phyloP scores from a whole-genome alignment of 2,797 vertebrate species.

The Acrossocheilus wenchowensis region DNA sequence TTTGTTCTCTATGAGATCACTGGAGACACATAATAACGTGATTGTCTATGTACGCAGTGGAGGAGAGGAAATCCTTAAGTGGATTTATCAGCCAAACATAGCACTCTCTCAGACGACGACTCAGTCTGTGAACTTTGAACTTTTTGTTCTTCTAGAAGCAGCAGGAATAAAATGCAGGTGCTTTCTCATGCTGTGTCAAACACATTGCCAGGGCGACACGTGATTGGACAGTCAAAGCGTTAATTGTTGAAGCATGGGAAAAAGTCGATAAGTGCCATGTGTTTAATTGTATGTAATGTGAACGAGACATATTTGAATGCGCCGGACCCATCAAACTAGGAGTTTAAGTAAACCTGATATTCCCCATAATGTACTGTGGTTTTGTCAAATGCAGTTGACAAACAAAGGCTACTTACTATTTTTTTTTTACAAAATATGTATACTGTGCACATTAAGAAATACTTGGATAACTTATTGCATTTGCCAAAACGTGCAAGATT shows the following conservation, averaged over 20 bases:
- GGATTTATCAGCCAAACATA: constrained; percentile 56
- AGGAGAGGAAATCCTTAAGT: constrained; percentile 57
- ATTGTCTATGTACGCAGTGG: constrained; percentile 39
- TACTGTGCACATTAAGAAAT: background rate
- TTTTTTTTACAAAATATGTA: background rate
- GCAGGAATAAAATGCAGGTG: constrained; percentile 11
- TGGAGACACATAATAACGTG: constrained; percentile 42
- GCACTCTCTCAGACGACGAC: constrained; percentile 6
- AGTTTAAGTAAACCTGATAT: background rate
- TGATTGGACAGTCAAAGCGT: background rate
- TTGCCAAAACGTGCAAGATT: background rate
- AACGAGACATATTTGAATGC: background rate
- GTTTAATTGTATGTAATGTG: background rate
- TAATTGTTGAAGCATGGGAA: background rate
- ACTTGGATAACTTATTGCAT: background rate
- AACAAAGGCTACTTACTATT: background rate
- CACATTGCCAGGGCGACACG: background rate
- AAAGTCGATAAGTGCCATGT: background rate
- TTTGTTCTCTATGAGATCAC: constrained; percentile 35
- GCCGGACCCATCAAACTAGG: background rate
- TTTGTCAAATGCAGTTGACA: background rate
- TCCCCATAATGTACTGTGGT: background rate
- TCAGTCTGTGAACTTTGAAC: constrained; percentile 45
- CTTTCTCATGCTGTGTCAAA: constrained; percentile 21
- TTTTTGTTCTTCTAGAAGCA: constrained; percentile 10